Base-by-base conservation (phyloP, 2,888 invertebrate genomes). In the Drosophila borborema region DNA sequence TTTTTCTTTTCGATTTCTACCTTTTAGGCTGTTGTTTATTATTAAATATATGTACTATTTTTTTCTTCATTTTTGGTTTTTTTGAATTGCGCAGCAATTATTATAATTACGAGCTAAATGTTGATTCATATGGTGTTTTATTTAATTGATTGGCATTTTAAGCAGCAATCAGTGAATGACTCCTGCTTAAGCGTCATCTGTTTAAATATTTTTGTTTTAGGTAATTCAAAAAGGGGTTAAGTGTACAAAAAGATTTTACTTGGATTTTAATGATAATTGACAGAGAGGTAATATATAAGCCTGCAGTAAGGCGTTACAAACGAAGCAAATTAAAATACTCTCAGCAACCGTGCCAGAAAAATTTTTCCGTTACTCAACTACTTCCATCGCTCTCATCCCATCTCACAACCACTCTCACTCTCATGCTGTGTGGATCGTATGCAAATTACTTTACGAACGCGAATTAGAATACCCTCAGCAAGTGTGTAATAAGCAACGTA, bases 121-220 rank as follows among this genome's bases (percentile, higher is more conserved):
- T 28, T 73, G 59, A 59, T 54, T 74, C 72, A 78, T 62, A 55
- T 62, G 69, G 65, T 56, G 53, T 67, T 74, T 73, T 43, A n/a
- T 43, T 53, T 56, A 81, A 76, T 72, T 81, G 64, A 78, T 79
- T 84, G 70, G 63, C 51, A 74, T 74, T 74, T 64, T 75, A 67
- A 43, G 9, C 20, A 31, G 23, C 64, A 68, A 76, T 75, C 61
- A 61, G 40, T 34, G 6, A 65, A 46, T 43, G 18, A 69, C 7
- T 60, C 12, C 41, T 2, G 31, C 8, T 34, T 3, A 31, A 7
- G 28, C 18, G 10, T 36, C 62, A 62, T 43, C 54, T 41, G 61
- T 41, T 41, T 2, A 20, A 16, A 54, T 61, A 53, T 61, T 34
- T 41, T 12, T 20, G 20, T 20, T 7, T 6, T 16, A 49, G 10